Percentiles rank a stretch among this genome's conserved stretches.
phyloP scores from a whole-genome alignment of 2,888 invertebrate species.

The Lacanobia oleracea region DNA sequence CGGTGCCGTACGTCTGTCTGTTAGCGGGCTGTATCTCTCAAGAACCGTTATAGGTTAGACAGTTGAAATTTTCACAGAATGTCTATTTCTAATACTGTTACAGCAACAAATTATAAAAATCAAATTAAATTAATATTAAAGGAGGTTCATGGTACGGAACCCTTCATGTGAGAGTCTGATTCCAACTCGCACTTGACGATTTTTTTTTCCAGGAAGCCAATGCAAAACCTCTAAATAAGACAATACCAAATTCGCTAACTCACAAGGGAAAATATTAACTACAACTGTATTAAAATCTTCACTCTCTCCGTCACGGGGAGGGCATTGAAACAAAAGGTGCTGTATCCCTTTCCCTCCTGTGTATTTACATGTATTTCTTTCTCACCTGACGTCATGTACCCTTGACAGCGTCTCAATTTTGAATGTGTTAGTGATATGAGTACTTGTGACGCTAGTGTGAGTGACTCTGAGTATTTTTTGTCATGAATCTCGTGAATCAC shows the following conservation, averaged over 20 bases:
- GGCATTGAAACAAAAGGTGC: constrained; percentile 88
- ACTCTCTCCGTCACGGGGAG: constrained; percentile 83
- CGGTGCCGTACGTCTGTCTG: too few species aligned
- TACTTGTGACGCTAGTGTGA: constrained; percentile 73
- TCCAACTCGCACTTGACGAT: too few species aligned
- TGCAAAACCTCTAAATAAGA: constrained; percentile 30
- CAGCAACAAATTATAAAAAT: too few species aligned
- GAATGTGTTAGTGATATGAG: constrained; percentile 81
- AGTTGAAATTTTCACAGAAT: too few species aligned
- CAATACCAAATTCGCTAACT: constrained; percentile 57
- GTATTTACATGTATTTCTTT: constrained; percentile 77
- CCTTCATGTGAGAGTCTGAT: too few species aligned
- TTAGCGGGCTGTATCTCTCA: too few species aligned
- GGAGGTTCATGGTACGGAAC: too few species aligned
- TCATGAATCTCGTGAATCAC: constrained; percentile 70
- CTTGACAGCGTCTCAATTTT: constrained; percentile 83
- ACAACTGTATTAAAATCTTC: constrained; percentile 88
- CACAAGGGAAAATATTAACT: constrained; percentile 79
- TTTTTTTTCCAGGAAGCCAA: background rate
- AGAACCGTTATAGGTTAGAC: too few species aligned
- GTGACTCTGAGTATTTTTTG: constrained; percentile 72
- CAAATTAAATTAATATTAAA: too few species aligned
- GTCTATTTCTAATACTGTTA: too few species aligned
- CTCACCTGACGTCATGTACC: constrained; percentile 81
- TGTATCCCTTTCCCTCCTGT: constrained; percentile 75